Conservation (phyloP, 2,888 invertebrate genomes). For the Fabriciana adippe region DNA sequence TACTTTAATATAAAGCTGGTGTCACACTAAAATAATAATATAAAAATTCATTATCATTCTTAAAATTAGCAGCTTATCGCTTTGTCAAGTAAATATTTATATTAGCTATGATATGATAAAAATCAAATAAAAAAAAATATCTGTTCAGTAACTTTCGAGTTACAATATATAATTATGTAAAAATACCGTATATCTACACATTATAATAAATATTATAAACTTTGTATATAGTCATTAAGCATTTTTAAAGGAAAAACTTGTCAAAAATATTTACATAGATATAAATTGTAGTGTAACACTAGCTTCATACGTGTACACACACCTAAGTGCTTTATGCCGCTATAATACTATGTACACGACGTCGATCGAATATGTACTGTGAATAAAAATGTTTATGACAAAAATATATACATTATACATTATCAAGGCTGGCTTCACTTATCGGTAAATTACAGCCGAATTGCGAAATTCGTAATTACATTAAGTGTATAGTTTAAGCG, state of each 20-base stretch:
- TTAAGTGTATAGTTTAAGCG: conserved; percentile 55
- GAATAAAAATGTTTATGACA: conserved; percentile 44
- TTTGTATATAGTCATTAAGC: conserved; percentile 17
- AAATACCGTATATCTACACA: conserved; percentile 1
- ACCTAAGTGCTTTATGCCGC: conserved; percentile 48
- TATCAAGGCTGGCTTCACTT: conserved; percentile 56
- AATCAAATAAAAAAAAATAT: neutral
- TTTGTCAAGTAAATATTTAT: conserved; percentile 8
- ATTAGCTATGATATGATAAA: conserved; percentile 6
- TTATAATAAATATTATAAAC: conserved; percentile 16
- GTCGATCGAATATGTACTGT: conserved; percentile 32
- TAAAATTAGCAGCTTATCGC: conserved; percentile 6
- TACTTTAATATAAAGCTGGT: conserved; percentile 47
- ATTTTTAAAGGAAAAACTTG: conserved; percentile 14
- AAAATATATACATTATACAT: conserved; percentile 51
- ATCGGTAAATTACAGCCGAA: conserved; percentile 60
- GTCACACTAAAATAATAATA: conserved; percentile 33
- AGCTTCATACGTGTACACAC: conserved; percentile 47
- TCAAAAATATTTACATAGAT: conserved; percentile 31
- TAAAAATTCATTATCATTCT: conserved; percentile 4
- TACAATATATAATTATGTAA: neutral
- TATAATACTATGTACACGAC: conserved; percentile 41
- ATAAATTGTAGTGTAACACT: conserved; percentile 49
- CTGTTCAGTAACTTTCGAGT: neutral
- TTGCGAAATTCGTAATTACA: conserved; percentile 63